Conservation (phyloP, 92 coral and sea anemone genomes). For the Galaxea fascicularis region DNA sequence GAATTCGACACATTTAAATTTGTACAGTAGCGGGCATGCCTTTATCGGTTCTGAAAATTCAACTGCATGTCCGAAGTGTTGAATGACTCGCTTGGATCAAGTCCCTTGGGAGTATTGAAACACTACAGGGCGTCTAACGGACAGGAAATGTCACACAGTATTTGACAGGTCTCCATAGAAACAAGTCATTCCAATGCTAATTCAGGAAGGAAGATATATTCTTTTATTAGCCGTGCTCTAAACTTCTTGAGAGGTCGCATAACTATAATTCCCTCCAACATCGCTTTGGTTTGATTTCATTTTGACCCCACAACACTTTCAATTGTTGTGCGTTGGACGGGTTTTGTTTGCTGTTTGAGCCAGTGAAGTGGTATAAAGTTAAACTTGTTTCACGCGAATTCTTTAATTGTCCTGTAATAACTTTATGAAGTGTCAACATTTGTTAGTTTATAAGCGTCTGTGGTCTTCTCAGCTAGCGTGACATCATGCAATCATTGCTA, state of each 20-base stretch:
- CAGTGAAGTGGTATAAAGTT: background rate
- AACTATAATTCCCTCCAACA: slow-evolving; percentile 24
- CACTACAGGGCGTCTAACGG: slow-evolving; percentile 56
- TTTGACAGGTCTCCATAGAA: slow-evolving; percentile 87
- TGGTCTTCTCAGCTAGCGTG: slow-evolving; percentile 36
- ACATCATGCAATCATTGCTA: slow-evolving; percentile 23
- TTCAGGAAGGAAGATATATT: slow-evolving; percentile 59
- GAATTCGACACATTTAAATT: slow-evolving; percentile 36
- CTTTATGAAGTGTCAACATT: slow-evolving; percentile 49
- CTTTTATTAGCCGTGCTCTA: slow-evolving; percentile 1
- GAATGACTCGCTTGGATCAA: slow-evolving; percentile 40
- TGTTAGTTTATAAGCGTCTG: slow-evolving; percentile 34
- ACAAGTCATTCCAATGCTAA: slow-evolving; percentile 86
- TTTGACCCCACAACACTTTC: background rate
- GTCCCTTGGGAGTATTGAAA: slow-evolving; percentile 59
- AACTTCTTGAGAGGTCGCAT: slow-evolving; percentile 20
- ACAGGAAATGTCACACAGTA: slow-evolving; percentile 75
- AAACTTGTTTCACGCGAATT: slow-evolving; percentile 16
- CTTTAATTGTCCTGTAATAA: slow-evolving; percentile 15
- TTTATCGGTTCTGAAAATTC: slow-evolving; percentile 24
- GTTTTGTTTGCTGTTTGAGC: slow-evolving; percentile 12
- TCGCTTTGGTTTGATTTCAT: slow-evolving; percentile 13
- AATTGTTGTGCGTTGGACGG: background rate
- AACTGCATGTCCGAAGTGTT: slow-evolving; percentile 31
- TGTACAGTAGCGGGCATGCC: slow-evolving; percentile 59